Conservation (phyloP, 2,113 vertebrate species). For the Leucosticte australis region DNA sequence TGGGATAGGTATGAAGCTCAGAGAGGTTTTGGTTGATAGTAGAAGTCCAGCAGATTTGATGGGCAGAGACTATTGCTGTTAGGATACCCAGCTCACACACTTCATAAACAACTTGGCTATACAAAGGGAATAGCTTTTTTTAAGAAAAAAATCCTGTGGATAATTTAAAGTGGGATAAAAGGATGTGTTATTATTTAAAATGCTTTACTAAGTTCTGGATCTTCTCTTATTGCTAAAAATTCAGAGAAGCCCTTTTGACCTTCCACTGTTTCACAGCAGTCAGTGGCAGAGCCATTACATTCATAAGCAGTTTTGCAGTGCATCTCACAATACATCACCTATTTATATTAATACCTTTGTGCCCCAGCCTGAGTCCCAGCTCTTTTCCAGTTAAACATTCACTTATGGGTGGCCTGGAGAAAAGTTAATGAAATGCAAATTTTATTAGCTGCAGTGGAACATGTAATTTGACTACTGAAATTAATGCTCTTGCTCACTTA, state of each 20-base stretch:
- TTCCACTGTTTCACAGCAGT: not conserved
- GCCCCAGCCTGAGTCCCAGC: not conserved
- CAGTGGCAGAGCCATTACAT: not conserved
- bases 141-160: not conserved
- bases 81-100: not conserved
- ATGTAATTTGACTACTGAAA: conserved; percentile 3
- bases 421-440: conserved; percentile 45
- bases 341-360: not conserved
- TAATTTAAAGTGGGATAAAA: not conserved
- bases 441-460: conserved; percentile 8
- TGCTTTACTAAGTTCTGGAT: not conserved
- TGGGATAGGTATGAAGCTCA: not conserved
- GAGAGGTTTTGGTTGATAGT: not conserved
- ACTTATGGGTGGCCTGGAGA: not conserved
- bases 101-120: not conserved
- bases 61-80: not conserved
- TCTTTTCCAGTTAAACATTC: conserved; percentile 7
- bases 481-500: not conserved
- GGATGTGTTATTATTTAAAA: not conserved
- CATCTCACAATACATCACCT: not conserved
- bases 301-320: not conserved
- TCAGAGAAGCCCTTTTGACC: not conserved
- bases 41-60: not conserved
- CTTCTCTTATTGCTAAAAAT: not conserved
- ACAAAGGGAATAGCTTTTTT: not conserved